phyloP scores from a whole-genome alignment of 2,113 vertebrate species.

The Anoura caudifer region DNA sequence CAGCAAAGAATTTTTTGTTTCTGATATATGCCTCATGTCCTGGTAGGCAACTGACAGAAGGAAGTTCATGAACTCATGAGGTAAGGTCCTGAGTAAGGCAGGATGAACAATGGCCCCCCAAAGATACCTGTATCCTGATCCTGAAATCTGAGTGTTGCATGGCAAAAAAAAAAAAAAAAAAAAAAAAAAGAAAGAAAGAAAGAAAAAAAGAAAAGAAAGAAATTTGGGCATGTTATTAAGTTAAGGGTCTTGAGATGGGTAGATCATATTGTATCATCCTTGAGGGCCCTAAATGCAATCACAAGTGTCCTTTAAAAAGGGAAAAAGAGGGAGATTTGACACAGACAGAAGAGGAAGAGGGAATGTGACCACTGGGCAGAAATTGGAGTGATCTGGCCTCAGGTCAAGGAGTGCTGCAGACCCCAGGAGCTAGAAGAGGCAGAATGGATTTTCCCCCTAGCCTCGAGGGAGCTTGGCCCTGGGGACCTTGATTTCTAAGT shows the following conservation, averaged over 20 bases:
- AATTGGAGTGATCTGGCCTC: rapidly evolving
- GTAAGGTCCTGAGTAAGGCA: background rate
- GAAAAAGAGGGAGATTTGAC: background rate
- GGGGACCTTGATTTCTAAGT: background rate
- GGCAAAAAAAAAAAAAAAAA: no score
- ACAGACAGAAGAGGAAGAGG: background rate
- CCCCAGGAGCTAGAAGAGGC: background rate
- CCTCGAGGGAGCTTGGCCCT: rapidly evolving
- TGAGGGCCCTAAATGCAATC: background rate
- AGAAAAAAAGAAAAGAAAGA: no score
- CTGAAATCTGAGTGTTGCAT: background rate
- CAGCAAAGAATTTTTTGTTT: background rate
- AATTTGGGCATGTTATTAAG: background rate
- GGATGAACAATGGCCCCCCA: background rate
- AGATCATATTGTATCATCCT: background rate
- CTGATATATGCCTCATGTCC: background rate
- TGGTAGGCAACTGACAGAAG: background rate
- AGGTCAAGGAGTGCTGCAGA: background rate
- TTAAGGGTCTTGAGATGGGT: background rate
- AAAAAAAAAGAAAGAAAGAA: no score
- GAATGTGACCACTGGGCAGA: background rate
- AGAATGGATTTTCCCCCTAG: background rate
- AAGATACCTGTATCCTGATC: background rate
- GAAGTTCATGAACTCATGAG: background rate
- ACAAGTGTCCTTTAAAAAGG: background rate